phyloP scores from a whole-genome alignment of 2,113 vertebrate genomes.

The Tragelaphus buxtoni region DNA sequence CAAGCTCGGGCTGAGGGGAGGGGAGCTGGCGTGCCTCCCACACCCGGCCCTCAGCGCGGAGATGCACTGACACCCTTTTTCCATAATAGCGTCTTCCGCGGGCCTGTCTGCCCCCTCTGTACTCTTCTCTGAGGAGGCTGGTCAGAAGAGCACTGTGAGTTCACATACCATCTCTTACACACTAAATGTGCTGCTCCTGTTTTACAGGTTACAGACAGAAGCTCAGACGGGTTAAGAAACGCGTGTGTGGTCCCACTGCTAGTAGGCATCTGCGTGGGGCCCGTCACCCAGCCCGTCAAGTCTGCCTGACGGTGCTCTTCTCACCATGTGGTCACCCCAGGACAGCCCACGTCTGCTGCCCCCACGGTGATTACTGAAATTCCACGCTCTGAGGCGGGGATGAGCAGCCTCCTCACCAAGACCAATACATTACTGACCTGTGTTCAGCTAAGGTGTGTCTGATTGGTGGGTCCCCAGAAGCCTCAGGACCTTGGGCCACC shows the following conservation, averaged over 20 bases:
- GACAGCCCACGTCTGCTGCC: neutral
- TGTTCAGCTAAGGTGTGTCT: neutral
- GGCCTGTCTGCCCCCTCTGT: neutral
- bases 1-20: neutral
- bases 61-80: neutral
- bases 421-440: neutral
- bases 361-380: neutral
- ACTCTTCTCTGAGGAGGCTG: neutral
- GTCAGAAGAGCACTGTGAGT: neutral
- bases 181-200: neutral
- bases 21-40: neutral
- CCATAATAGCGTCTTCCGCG: neutral
- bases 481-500: neutral
- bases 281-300: neutral
- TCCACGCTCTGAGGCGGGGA: neutral
- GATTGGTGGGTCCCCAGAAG: neutral
- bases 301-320: neutral
- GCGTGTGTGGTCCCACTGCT: neutral
- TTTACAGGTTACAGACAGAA: neutral
- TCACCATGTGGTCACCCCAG: neutral
- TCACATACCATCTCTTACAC: neutral
- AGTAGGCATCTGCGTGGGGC: neutral
- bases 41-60: neutral
- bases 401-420: neutral
- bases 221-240: neutral